These are phyloP conservation scores for Caenorhabditis becei DNA, from an alignment of 2,888 invertebrate species.

Conservation along the genomic window DNA sequence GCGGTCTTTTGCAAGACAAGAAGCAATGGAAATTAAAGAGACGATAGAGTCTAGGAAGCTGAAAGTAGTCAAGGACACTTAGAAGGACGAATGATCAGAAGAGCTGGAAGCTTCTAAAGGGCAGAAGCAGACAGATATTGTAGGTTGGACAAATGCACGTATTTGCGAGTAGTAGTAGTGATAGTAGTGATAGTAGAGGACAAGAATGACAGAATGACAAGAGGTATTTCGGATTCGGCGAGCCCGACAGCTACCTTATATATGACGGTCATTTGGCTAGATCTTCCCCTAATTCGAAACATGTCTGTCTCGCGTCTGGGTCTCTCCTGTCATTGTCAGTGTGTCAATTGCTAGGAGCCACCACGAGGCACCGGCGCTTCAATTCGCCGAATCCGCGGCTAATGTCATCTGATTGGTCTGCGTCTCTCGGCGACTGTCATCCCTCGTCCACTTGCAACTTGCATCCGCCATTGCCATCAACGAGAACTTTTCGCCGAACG, in stretches of 20 bases:
- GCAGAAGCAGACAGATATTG: neutral
- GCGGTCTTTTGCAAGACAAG: slow-evolving; percentile 2
- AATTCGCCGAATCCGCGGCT: slow-evolving; percentile 42
- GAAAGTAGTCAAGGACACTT: neutral
- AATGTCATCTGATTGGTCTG: slow-evolving; percentile 53
- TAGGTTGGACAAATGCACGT: too few relatives aligned
- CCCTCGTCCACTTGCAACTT: slow-evolving; percentile 9
- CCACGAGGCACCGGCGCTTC: slow-evolving; percentile 16
- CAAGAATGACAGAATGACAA: neutral
- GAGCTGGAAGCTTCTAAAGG: neutral
- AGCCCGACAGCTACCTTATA: slow-evolving; percentile 53
- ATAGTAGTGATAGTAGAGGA: neutral
- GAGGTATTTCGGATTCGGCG: slow-evolving; percentile 32
- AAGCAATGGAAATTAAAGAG: slow-evolving; percentile 1
- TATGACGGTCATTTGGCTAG: neutral
- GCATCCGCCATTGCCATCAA: slow-evolving; percentile 33
- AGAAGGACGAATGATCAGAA: neutral
- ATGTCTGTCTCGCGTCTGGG: slow-evolving; percentile 40
- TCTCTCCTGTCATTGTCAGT: slow-evolving; percentile 52
- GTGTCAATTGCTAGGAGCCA: slow-evolving; percentile 53
- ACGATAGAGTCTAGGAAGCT: slow-evolving; percentile 14
- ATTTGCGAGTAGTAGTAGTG: neutral
- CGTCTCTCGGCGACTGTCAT: slow-evolving; percentile 40
- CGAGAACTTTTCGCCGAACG: slow-evolving; percentile 29
- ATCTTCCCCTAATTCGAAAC: slow-evolving; percentile 42